Evolutionary conservation across 2,888 invertebrate genomes (phyloP), one percentile per base, ranked within the genome.

Genomic region (Leptura quadrifasciata): DNA sequence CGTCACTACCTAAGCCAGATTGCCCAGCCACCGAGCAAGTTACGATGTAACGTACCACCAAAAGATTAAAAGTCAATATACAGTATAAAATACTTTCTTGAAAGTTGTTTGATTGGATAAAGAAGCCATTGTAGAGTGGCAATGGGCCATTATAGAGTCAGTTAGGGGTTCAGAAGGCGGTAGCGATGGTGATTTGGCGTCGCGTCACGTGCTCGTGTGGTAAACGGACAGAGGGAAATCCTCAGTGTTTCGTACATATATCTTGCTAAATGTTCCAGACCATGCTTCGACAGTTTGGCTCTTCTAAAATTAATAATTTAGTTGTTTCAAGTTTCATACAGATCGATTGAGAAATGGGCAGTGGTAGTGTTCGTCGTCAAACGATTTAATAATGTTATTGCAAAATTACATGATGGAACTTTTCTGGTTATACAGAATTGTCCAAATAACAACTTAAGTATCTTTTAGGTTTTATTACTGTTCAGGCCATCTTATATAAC

Each of bases 71-170:
- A 82, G 79, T 74, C 81, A 80, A 83, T 81, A 83, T 81, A 79
- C 79, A 76, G 80, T 63, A 81, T 81, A 79, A 79, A 79, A 75
- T 75, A 80, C 80, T 80, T 80, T 77, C 79, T 79, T 76, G 69
- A 79, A 79, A 81, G 80, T 79, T 83, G 81, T 81, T 81, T 84
- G 86, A 85, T 86, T 85, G 85, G 85, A 85, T 84, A 83, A 83
- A 84, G 83, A 82, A 83, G 84, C 85, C 83, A 85, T 86, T 85
- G 84, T 84, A 83, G 83, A 85, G 85, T 84, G 83, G 79, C 83
- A 85, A 84, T 83, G 83, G 84, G 82, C 84, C 83, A 84, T 86
- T 85, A 83, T 77, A 77, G 81, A 76, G 80, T 79, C 83, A 79
- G 82, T 82, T 81, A 81, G 81, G 83, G 80, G 79, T 79, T 75